Evolutionary conservation across 2,888 invertebrate species (phyloP), one percentile per base, ranked within the genome.

Genomic region (Aproaerema taeniolella): DNA sequence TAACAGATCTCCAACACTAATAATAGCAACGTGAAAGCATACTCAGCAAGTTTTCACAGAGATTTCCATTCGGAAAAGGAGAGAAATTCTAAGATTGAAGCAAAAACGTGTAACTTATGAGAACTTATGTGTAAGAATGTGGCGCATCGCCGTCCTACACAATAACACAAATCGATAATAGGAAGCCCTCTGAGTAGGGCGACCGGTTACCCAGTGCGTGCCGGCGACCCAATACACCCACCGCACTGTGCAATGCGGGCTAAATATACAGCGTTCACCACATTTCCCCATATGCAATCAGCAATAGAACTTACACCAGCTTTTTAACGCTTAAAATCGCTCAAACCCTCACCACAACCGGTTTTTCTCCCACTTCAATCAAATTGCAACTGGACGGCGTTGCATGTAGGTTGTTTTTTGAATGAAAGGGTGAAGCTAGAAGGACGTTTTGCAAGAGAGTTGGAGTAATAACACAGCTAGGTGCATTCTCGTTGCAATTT

Each of bases 151-250:
- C 67, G 67, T 68, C 67, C 69, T 71, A 67, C 66, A 73, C 72
- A 73, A 70, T 70, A 71, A 74, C 81, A 76, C 79, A 77, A 82
- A 82, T 85, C 83, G 83, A 85, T 86, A 82, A 78, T 79, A 80
- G 81, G 85, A 82, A 83, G 74, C 80, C 81, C 82, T 81, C 79
- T 77, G 83, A 83, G n/a, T n/a, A n/a, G n/a, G n/a, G n/a, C n/a
- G n/a, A n/a, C 72, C 85, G 85, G 85, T 82, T 85, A 83, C 85
- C 79, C 82, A 82, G 85, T 86, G 85, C 85, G 83, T 83, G 83
- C 80, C 68, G 76, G 71, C 85, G 85, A 85, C 86, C 85, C 79
- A 81, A 83, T 78, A 83, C 82, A 83, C 81, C 78, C 76, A 81
- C 82, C 69, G 67, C 65, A 67, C 70, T 71, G 72, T 77, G 82